phyloP scores from a whole-genome alignment of 1,140 invertebrate genomes.

The Sycophaga agraensis region DNA sequence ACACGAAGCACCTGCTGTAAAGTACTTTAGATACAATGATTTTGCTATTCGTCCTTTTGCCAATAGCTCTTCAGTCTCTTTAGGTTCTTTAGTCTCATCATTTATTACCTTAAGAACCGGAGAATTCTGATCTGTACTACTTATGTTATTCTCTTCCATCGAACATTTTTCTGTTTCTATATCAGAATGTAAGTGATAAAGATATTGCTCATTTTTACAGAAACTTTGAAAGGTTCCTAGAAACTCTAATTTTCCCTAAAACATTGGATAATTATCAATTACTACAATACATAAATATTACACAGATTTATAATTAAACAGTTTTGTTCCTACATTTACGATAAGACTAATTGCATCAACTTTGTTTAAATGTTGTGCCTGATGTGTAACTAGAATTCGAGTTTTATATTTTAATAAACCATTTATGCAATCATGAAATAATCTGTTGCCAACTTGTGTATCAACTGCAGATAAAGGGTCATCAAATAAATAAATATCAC shows the following conservation, averaged over 20 bases:
- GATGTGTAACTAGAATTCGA: conserved; percentile 76
- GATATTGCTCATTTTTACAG: neutral
- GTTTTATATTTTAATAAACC: conserved; percentile 70
- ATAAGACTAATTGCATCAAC: conserved; percentile 68
- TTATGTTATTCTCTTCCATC: neutral
- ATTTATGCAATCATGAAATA: conserved; percentile 70
- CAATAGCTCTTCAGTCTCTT: conserved; percentile 1
- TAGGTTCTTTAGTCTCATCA: neutral
- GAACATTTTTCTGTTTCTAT: neutral
- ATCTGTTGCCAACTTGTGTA: conserved; percentile 66
- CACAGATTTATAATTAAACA: neutral
- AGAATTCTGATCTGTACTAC: neutral
- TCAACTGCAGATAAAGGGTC: conserved; percentile 77
- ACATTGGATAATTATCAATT: neutral
- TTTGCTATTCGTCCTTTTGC: neutral
- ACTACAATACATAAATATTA: neutral
- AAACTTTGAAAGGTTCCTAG: neutral
- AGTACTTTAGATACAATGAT: conserved; percentile 7
- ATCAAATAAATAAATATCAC: conserved; percentile 82
- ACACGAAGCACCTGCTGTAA: conserved; percentile 1
- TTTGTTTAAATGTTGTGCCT: conserved; percentile 73
- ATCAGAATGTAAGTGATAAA: neutral
- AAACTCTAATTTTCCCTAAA: conserved; percentile 7
- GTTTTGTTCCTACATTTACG: conserved; percentile 58
- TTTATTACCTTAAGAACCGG: neutral